phyloP scores from a whole-genome alignment of 2,797 vertebrate genomes.

The Triplophysa yarkandensis region DNA sequence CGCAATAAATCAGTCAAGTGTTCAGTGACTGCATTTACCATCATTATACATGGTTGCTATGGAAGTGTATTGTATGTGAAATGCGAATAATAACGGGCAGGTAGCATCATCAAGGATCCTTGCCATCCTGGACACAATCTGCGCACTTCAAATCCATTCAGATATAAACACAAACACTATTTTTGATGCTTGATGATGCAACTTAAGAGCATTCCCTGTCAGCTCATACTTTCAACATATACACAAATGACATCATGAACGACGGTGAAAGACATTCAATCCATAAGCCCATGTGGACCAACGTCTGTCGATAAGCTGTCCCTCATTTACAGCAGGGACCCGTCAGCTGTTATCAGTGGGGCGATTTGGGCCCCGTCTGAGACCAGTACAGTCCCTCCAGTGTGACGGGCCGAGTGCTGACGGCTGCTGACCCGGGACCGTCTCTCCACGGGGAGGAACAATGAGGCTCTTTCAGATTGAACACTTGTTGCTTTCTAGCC shows the following conservation, averaged over 20 bases:
- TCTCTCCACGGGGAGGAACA: constrained; percentile 42
- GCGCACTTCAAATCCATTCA: not conserved
- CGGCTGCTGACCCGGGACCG: constrained; percentile 47
- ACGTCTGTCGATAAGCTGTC: not conserved
- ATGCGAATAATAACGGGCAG: no score
- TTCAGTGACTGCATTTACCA: no score
- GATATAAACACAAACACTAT: not conserved
- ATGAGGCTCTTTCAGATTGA: constrained; percentile 46
- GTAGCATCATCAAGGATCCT: no score
- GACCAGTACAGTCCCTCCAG: constrained; percentile 30
- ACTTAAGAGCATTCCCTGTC: not conserved
- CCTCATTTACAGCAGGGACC: constrained; percentile 11
- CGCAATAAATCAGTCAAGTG: not conserved
- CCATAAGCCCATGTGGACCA: not conserved
- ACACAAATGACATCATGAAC: not conserved
- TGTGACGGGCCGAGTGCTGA: constrained; percentile 42
- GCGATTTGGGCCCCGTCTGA: constrained; percentile 10
- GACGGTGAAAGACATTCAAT: not conserved
- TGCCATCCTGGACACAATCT: no score
- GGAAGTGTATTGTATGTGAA: no score
- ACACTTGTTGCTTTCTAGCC: constrained; percentile 50
- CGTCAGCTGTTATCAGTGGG: constrained; percentile 48
- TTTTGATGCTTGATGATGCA: not conserved
- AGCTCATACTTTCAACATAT: not conserved
- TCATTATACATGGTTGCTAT: no score